Evolutionary conservation across 2,113 vertebrate genomes (phyloP).

Genomic region (Otocyon megalotis): DNA sequence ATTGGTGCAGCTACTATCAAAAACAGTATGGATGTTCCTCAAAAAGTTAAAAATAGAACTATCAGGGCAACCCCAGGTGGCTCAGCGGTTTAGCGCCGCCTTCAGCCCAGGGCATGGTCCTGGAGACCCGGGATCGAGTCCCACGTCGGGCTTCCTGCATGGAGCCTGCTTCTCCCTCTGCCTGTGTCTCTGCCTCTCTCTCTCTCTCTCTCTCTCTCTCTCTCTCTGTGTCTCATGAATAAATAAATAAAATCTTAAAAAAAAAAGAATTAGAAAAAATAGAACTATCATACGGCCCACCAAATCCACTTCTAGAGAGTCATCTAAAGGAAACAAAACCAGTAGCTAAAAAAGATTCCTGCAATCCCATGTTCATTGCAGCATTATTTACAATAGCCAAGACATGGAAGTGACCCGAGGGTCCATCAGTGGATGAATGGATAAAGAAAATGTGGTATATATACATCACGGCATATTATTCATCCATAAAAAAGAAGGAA

Average conservation of each 20-base stretch:
- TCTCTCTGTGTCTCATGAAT: no score
- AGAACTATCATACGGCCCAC: background rate
- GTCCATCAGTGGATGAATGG: background rate
- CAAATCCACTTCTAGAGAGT: background rate
- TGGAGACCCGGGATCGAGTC: no score
- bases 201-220: no score
- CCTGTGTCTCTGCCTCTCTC: no score
- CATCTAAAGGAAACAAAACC: background rate
- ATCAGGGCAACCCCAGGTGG: no score
- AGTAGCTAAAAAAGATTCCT: background rate
- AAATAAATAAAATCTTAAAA: no score
- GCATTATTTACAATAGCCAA: background rate
- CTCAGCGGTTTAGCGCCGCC: no score
- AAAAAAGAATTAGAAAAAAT: background rate
- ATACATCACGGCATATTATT: background rate
- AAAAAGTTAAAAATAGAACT: background rate
- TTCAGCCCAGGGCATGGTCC: no score
- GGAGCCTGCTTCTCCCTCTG: no score
- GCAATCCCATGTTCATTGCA: background rate
- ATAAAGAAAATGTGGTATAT: background rate
- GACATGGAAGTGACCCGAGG: background rate
- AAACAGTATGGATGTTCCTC: background rate
- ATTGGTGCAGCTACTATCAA: background rate
- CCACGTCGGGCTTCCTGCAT: no score
- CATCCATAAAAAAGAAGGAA: background rate